Percentiles rank a stretch among this genome's conserved stretches.
These are phyloP conservation scores for Pteruthius melanotis DNA, from an alignment of 2,113 vertebrate genomes.

Conservation along the genomic window DNA sequence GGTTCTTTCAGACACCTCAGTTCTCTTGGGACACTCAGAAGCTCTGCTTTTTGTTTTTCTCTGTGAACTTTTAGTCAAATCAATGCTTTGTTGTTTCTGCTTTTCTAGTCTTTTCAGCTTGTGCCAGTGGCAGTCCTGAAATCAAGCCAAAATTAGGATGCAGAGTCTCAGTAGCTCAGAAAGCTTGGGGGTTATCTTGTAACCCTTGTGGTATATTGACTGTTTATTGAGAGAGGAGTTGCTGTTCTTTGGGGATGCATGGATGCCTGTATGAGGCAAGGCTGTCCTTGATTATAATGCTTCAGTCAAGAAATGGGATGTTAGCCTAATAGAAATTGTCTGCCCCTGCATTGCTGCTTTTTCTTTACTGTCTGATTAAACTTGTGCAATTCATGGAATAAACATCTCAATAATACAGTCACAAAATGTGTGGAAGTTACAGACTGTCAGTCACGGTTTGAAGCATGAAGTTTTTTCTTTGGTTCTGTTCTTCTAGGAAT, in stretches of 20 bases:
- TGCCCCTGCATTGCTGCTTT: neutral
- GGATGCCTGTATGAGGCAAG: neutral
- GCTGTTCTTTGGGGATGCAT: neutral
- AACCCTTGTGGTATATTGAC: rapidly evolving
- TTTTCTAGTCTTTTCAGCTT: neutral
- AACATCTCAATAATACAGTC: neutral
- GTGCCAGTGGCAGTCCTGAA: neutral
- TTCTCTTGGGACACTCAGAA: neutral
- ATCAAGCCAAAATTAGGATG: neutral
- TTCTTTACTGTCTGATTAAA: neutral
- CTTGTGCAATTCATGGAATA: neutral
- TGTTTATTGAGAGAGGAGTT: neutral
- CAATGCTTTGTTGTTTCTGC: neutral
- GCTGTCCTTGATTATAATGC: neutral
- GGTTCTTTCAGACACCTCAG: neutral
- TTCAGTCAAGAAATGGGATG: neutral
- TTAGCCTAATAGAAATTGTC: neutral
- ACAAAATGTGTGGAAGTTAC: neutral
- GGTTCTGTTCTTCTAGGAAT: neutral
- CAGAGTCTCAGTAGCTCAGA: neutral
- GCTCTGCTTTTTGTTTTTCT: neutral
- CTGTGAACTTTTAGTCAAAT: neutral
- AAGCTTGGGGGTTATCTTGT: neutral
- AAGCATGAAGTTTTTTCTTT: neutral
- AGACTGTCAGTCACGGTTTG: neutral